These are phyloP conservation scores for Drosophila fuyamai DNA, from an alignment of 1,140 invertebrate genomes.

Conservation along the genomic window DNA sequence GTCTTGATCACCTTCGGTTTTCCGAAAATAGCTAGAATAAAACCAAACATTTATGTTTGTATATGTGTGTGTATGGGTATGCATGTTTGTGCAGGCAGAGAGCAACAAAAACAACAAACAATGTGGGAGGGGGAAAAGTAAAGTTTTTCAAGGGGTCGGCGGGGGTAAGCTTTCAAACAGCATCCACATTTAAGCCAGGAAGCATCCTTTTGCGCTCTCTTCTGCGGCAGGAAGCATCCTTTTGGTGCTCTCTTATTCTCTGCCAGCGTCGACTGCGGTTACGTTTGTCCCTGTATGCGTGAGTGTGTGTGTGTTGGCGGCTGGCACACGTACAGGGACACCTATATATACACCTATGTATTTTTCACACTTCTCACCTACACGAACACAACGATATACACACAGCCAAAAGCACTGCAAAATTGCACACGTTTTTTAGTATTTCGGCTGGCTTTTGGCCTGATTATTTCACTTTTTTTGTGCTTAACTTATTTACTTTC, in stretches of 20 bases:
- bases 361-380: conserved; percentile 65
- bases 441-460: conserved; percentile 14
- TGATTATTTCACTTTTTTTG: conserved; percentile 32
- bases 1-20: conserved; percentile 41
- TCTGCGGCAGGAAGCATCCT: conserved; percentile 64
- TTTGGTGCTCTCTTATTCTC: conserved; percentile 37
- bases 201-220: conserved; percentile 44
- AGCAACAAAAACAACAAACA: conserved; percentile 43
- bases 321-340: conserved; percentile 49
- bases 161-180: conserved; percentile 54
- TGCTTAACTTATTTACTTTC: conserved; percentile 50
- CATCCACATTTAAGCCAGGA: conserved; percentile 64
- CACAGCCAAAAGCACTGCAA: conserved; percentile 45
- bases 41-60: conserved; percentile 26
- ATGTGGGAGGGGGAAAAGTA: conserved; percentile 34
- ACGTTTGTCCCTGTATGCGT: conserved; percentile 54
- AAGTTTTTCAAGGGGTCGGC: conserved; percentile 44
- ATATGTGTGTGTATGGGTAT: conserved; percentile 11
- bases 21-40: conserved; percentile 43
- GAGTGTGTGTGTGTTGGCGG: conserved; percentile 47
- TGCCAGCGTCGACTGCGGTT: conserved; percentile 68
- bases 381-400: conserved; percentile 28
- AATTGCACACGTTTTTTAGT: conserved; percentile 55
- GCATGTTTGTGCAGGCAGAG: conserved; percentile 19
- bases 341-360: conserved; percentile 60